phyloP scores from a whole-genome alignment of 2,888 invertebrate genomes.

The Spilosoma lubricipeda region DNA sequence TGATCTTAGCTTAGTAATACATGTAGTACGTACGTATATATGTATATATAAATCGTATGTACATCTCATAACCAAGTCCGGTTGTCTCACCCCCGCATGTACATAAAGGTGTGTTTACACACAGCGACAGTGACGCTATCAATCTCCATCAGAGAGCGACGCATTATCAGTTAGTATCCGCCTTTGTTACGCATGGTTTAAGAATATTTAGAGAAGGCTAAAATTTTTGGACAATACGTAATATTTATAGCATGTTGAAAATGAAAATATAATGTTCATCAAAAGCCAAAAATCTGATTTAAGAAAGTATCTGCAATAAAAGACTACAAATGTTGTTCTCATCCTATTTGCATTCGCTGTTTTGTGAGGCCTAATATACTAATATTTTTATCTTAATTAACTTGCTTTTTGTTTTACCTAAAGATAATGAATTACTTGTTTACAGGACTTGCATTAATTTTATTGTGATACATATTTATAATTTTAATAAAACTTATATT shows the following conservation, averaged over 20 bases:
- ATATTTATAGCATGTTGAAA: neutral
- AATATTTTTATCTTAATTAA: neutral
- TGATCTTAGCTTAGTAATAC: neutral
- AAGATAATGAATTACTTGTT: neutral
- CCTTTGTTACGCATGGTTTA: slow-evolving; percentile 49
- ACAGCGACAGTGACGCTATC: slow-evolving; percentile 65
- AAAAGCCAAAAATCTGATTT: neutral
- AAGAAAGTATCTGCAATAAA: neutral
- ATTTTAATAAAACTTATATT: neutral
- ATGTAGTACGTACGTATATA: neutral
- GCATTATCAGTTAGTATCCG: slow-evolving; percentile 78
- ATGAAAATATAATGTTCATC: neutral
- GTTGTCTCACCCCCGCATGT: slow-evolving; percentile 54
- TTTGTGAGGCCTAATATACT: too few relatives aligned
- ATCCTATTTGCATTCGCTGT: neutral
- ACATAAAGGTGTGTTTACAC: slow-evolving; percentile 79
- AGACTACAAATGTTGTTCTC: neutral
- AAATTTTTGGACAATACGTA: neutral
- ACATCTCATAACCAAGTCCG: slow-evolving; percentile 71
- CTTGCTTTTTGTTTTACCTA: neutral
- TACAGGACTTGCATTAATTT: neutral
- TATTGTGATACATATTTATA: neutral
- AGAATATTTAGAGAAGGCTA: slow-evolving; percentile 57
- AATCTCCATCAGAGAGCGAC: slow-evolving; percentile 80
- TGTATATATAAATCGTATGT: slow-evolving; percentile 23